These are phyloP conservation scores for Mionectes macconnelli DNA, from an alignment of 2,113 vertebrate genomes.

Conservation along the genomic window DNA sequence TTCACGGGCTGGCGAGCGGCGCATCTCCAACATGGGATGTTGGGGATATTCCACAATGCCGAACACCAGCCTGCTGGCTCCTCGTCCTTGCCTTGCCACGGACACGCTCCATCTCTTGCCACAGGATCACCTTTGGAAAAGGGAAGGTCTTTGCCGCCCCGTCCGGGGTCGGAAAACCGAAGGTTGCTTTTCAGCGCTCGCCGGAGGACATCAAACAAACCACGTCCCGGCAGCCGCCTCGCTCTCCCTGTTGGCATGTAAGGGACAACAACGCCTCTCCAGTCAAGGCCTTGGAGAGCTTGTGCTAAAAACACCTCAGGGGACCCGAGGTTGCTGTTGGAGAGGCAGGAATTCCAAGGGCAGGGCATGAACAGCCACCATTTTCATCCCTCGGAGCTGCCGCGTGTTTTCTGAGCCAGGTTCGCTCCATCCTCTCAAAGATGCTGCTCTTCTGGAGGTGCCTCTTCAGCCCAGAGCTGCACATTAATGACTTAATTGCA, in stretches of 20 bases:
- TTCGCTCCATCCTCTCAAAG: background rate
- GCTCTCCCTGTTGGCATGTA: background rate
- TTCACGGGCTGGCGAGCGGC: background rate
- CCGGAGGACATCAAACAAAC: background rate
- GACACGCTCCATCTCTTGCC: fast-evolving
- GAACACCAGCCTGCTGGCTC: background rate
- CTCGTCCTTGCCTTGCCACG: fast-evolving
- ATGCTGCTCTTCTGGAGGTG: background rate
- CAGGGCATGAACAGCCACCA: background rate
- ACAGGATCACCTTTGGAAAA: background rate
- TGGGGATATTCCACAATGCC: fast-evolving
- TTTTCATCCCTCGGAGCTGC: background rate
- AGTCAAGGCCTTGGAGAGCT: background rate
- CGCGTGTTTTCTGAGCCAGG: background rate
- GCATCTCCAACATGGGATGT: too few relatives aligned
- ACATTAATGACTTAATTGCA: background rate
- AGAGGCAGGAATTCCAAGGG: background rate
- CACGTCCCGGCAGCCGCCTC: background rate
- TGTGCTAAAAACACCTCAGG: background rate
- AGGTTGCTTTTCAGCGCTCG: background rate
- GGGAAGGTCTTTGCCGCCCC: background rate
- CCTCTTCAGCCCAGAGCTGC: background rate
- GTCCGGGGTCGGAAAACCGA: background rate
- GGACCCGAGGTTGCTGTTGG: background rate
- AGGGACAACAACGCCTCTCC: background rate